A percentile compares a stretch with the other conserved stretches of the same genome.
Conservation (phyloP, 92 coral and sea anemone species). For the Epizoanthus ramosus region DNA sequence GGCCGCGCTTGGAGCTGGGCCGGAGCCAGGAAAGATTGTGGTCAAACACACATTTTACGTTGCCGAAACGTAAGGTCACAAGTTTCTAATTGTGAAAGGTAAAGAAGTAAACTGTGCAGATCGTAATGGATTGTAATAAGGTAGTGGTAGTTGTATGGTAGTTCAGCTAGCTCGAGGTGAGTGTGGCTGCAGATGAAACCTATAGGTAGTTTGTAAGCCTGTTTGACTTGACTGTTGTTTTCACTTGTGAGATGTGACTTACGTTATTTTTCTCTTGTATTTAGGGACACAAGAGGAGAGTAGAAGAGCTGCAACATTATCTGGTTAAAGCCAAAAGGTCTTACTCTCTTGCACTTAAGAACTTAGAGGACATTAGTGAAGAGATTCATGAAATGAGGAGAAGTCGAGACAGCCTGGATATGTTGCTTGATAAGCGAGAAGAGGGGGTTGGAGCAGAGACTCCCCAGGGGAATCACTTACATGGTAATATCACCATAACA, state of each 20-base stretch:
- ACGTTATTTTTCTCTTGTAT: background rate
- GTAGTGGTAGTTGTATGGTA: too few relatives aligned
- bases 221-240: background rate
- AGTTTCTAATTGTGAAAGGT: too few relatives aligned
- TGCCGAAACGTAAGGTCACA: too few relatives aligned
- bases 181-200: too few relatives aligned
- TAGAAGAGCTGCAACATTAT: slow-evolving; percentile 69
- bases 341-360: slow-evolving; percentile 83
- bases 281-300: slow-evolving; percentile 84
- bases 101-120: too few relatives aligned
- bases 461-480: slow-evolving; percentile 54
- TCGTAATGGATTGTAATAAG: too few relatives aligned
- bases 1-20: too few relatives aligned
- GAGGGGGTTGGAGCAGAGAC: slow-evolving; percentile 97
- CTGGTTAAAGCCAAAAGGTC: slow-evolving; percentile 72
- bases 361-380: slow-evolving; percentile 91
- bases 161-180: too few relatives aligned
- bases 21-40: too few relatives aligned
- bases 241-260: background rate
- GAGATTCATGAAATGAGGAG: slow-evolving; percentile 93
- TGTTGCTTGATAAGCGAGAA: slow-evolving; percentile 69
- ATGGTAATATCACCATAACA: background rate
- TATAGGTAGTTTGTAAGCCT: too few relatives aligned
- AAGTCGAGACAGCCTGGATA: slow-evolving; percentile 73
- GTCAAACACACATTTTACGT: too few relatives aligned